These are phyloP conservation scores for Salvelinus namaycush DNA, from an alignment of 2,113 vertebrate species.

Conservation along the genomic window DNA sequence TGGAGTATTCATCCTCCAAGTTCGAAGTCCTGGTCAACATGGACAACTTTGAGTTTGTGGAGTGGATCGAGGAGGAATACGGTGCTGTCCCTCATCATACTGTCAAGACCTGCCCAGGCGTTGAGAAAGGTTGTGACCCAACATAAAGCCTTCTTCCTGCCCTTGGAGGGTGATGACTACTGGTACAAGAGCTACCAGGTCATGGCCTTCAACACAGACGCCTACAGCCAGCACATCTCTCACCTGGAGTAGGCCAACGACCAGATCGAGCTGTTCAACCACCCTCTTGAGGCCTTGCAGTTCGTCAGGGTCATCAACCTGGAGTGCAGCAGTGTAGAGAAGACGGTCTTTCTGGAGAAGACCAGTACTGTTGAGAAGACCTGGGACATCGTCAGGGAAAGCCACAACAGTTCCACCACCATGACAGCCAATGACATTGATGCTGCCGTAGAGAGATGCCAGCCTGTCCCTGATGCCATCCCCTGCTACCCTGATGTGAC, in stretches of 20 bases:
- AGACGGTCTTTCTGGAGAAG: constrained; percentile 38
- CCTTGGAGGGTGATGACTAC: constrained; percentile 51
- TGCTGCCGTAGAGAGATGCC: constrained; percentile 47
- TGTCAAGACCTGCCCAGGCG: constrained; percentile 12
- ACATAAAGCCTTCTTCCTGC: constrained; percentile 57
- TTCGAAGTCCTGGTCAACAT: constrained; percentile 24
- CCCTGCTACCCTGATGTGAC: constrained; percentile 31
- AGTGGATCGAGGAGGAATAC: neutral
- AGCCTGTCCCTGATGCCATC: constrained; percentile 41
- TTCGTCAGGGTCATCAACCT: constrained; percentile 45
- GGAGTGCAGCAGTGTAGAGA: constrained; percentile 44
- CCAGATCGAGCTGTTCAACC: constrained; percentile 34
- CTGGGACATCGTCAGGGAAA: constrained; percentile 49
- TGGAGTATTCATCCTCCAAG: constrained; percentile 15
- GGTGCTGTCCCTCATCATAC: neutral
- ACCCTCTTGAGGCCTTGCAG: constrained; percentile 41
- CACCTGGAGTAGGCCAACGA: constrained; percentile 41
- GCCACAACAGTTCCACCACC: constrained; percentile 29
- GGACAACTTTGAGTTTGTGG: constrained; percentile 3
- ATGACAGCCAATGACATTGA: constrained; percentile 50
- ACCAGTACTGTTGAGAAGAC: constrained; percentile 40
- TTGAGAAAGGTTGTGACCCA: constrained; percentile 47
- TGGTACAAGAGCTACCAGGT: constrained; percentile 58
- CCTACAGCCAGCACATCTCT: constrained; percentile 48
- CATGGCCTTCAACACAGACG: constrained; percentile 45